Conservation (phyloP, 2,113 vertebrate genomes). For the Turdus rufiventris region DNA sequence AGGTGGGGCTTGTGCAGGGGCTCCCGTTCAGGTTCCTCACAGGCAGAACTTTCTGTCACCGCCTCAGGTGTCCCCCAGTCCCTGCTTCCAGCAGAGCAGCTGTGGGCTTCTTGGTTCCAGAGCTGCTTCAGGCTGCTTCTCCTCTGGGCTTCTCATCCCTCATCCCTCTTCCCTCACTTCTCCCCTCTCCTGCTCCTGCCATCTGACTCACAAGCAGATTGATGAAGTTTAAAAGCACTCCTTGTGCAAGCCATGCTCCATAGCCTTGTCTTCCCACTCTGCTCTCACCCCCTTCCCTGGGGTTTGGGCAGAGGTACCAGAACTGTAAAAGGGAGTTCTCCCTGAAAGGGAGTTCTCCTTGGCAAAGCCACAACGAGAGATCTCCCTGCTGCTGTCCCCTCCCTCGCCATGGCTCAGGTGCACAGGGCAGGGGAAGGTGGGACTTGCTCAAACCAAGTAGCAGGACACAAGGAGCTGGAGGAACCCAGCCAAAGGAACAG, state of each 20-base stretch:
- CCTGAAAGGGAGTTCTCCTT: neutral
- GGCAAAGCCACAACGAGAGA: neutral
- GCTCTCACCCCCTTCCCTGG: neutral
- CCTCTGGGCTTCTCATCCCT: neutral
- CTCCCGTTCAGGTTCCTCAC: neutral
- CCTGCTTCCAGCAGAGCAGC: neutral
- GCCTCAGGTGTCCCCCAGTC: neutral
- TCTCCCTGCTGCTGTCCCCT: neutral
- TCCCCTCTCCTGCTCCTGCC: neutral
- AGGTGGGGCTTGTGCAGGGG: no score
- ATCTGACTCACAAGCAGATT: neutral
- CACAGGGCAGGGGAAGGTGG: neutral
- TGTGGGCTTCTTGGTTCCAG: neutral
- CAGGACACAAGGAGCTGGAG: neutral
- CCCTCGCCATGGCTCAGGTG: neutral
- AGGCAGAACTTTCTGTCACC: neutral
- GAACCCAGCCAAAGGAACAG: constrained; percentile 31
- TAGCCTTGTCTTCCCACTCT: neutral
- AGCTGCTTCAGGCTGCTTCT: neutral
- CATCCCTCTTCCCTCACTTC: neutral
- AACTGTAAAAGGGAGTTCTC: rapidly evolving
- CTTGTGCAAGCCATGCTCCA: neutral
- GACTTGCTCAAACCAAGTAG: neutral
- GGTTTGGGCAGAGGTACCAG: neutral
- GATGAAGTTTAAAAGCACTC: neutral